Base-by-base conservation (phyloP, 2,888 invertebrate genomes). In the Rhabditophanes sp. region DNA sequence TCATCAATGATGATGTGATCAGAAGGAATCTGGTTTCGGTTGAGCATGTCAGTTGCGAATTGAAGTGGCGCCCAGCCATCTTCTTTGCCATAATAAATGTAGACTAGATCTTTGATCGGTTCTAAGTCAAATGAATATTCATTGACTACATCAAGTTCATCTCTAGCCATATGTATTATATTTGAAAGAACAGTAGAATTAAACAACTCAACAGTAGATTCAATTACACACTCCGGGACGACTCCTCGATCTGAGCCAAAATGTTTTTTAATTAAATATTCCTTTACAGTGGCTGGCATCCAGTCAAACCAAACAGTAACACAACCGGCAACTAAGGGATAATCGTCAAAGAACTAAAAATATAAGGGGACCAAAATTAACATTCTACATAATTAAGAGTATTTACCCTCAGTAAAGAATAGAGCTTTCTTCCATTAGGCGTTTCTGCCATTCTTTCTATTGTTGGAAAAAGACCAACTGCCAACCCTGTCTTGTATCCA, bases 381-480 rank as follows among this genome's bases (percentile, higher is more conserved):
- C 23, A 22, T 22, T 22, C 19, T 4, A 18, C 4, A 15, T 35
- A 5, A 15, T 3, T 4, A 14, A 2, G 19, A 20, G 15, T 5
- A 38, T 39, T 28, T 24, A 56, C 56, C 39, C 44, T 35, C 2
- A 56, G 34, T 15, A 50, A 31, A 33, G 47, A 39, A 25, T 39
- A 30, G 14, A 55, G 30, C 23, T 46, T 35, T n/a, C 36, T 32
- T n/a, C 56, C 56, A 41, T 53, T 53, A 1, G 56, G 53, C 3
- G 51, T 47, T 2, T 35, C 37, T 5, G 53, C 52, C 56, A 57
- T 57, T n/a, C 49, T 35, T 25, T 50, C 52, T 9, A 57, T 37
- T 2, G 57, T 56, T 2, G 57, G 57, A 33, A 57, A 57, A 12
- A 57, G 37, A 2, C 44, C 53, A 21, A 56, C 38, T 1, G 48